These are phyloP conservation scores for Oncorhynchus tshawytscha DNA, from an alignment of 2,113 vertebrate species.

Conservation along the genomic window DNA sequence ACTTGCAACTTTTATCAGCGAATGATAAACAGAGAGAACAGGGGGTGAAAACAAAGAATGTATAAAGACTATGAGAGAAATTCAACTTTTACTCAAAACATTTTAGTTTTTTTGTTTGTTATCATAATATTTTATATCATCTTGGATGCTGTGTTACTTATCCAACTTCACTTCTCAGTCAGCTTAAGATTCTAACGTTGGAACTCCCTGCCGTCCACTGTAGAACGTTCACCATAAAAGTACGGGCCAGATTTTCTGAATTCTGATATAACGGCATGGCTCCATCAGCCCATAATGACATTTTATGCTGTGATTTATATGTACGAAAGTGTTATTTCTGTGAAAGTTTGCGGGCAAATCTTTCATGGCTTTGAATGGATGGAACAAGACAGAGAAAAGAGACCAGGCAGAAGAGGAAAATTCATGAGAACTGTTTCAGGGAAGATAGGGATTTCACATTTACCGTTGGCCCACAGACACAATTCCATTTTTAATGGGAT, in stretches of 20 bases:
- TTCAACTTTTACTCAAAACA: not conserved
- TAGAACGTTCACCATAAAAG: not conserved
- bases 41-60: not conserved
- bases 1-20: not conserved
- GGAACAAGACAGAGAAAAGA: slow-evolving; percentile 45
- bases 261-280: slow-evolving; percentile 9
- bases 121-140: not conserved
- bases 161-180: slow-evolving; percentile 23
- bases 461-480: slow-evolving; percentile 75
- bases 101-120: not conserved
- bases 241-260: not conserved
- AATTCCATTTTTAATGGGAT: slow-evolving; percentile 78
- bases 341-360: slow-evolving; percentile 56
- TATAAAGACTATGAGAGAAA: not conserved
- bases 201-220: slow-evolving; percentile 19
- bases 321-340: slow-evolving; percentile 48
- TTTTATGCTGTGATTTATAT: slow-evolving; percentile 39
- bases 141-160: not conserved
- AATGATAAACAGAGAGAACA: not conserved
- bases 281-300: slow-evolving; percentile 23
- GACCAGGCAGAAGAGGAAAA: slow-evolving; percentile 47
- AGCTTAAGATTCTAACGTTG: not conserved
- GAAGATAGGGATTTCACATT: slow-evolving; percentile 67
- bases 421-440: slow-evolving; percentile 52
- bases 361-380: slow-evolving; percentile 60